Evolutionary conservation across 92 coral and sea anemone species (phyloP), one percentile per base, ranked within the genome.

Genomic region (Nematostella vectensis): DNA sequence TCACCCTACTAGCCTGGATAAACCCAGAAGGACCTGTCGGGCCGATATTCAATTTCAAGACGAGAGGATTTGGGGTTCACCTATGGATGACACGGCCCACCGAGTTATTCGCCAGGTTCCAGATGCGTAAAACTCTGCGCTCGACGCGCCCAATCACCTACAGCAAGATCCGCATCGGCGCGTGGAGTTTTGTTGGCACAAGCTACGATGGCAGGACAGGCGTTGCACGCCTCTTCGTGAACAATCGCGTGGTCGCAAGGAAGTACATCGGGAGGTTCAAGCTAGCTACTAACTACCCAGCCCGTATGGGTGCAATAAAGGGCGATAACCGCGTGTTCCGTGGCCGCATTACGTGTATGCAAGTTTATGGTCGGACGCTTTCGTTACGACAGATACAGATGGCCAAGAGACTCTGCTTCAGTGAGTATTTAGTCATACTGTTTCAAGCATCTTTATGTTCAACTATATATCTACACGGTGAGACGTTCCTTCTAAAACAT

Each of bases 21-120:
- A 65, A 81, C 60, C 88, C 95, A 0, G 81, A 66, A 38, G 85
- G 85, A 3, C 76, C 87, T 10, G 87, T 73, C 20, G 87, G 87
- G 1, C 87, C 87, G 6, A 79, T 79, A 11, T 85, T 85, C 52
- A 80, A 85, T 59, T 85, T 75, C 80, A 85, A 80, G 50, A 76
- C 69, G 24, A 65, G 71, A 28, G 94, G 88, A n/a, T 85, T 75
- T 63, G 88, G 87, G 25, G 88, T 85, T 15, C 88, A 80, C 72
- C 26, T 85, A 45, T 85, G 88, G 95, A 63, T 80, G 79, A 71
- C 62, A 3, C 75, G 88, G 27, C 84, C 80, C 22, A 74, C 69
- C 53, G 72, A 70, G 19, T 37, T 85, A 29, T 62, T 80, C 44
- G 95, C 71, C 0, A 76, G 95, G 55, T 85, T 70, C 58, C 88